Evolutionary conservation across 2,888 invertebrate species (phyloP).

Genomic region (Platycheirus rosarum): DNA sequence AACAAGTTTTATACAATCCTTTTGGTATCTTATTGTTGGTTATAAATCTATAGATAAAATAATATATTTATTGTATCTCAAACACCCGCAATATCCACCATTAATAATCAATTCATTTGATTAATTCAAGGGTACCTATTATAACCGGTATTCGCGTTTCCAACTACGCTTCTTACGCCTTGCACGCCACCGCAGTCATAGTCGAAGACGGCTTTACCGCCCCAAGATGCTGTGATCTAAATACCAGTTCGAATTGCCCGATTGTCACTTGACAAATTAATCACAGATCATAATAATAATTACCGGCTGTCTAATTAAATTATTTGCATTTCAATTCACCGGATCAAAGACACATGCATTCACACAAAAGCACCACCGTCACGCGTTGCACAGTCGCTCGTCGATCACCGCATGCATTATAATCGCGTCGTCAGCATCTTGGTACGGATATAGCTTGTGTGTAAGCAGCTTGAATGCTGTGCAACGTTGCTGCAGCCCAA

Average conservation of each 20-base stretch:
- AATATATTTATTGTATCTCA: constrained; percentile 29
- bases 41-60: constrained; percentile 23
- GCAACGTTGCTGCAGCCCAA: constrained; percentile 28
- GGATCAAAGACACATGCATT: constrained; percentile 55
- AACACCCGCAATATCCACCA: constrained; percentile 59
- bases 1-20: constrained; percentile 54
- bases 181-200: not conserved
- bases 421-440: constrained; percentile 20
- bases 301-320: constrained; percentile 74
- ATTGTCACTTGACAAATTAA: constrained; percentile 74
- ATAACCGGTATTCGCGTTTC: not conserved
- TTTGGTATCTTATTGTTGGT: constrained; percentile 43
- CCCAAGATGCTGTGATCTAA: constrained; percentile 63
- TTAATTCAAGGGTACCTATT: constrained; percentile 68
- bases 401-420: too few relatives aligned
- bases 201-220: constrained; percentile 23
- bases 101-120: constrained; percentile 68
- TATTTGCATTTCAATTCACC: constrained; percentile 74
- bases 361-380: constrained; percentile 24
- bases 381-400: not conserved
- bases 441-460: constrained; percentile 23
- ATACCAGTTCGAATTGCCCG: constrained; percentile 69
- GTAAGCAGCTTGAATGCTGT: constrained; percentile 8
- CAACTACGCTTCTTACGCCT: not conserved
- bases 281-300: constrained; percentile 74